These are phyloP conservation scores for Syngnathus rostellatus DNA, from an alignment of 2,797 vertebrate species.

Conservation along the genomic window DNA sequence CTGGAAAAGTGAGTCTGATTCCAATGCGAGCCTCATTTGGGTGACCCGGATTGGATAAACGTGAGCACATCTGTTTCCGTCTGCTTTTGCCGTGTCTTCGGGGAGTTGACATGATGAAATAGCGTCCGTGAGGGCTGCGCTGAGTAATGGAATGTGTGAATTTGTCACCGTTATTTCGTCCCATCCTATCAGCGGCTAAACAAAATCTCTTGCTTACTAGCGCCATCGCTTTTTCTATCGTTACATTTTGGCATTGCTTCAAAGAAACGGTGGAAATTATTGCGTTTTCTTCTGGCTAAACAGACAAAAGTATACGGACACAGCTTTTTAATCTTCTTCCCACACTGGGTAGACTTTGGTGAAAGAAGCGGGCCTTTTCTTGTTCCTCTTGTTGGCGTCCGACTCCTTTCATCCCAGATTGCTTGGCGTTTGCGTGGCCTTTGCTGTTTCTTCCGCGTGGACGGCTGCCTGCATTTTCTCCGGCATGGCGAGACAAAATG, in stretches of 20 bases:
- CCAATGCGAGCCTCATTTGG: neutral
- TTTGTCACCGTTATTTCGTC: neutral
- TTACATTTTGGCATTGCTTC: too few species aligned
- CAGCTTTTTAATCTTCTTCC: neutral
- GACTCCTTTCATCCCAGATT: neutral
- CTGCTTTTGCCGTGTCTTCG: neutral
- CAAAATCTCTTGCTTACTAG: neutral
- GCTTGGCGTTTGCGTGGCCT: neutral
- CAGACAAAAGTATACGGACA: neutral
- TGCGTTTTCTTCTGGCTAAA: neutral
- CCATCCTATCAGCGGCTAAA: neutral
- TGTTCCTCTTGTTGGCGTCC: neutral
- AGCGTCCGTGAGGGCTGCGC: neutral
- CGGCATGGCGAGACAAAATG: neutral
- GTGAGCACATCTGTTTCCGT: neutral
- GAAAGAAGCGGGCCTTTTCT: neutral
- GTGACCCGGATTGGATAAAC: neutral
- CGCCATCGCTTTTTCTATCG: neutral
- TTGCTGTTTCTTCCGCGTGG: neutral
- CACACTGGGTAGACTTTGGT: too few species aligned
- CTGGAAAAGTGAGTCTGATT: neutral
- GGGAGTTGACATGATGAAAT: neutral
- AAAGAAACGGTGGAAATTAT: neutral
- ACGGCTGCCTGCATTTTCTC: constrained; percentile 2
- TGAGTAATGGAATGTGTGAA: neutral